Conservation (phyloP, 2,113 vertebrate genomes). For the Globicephala melas region DNA sequence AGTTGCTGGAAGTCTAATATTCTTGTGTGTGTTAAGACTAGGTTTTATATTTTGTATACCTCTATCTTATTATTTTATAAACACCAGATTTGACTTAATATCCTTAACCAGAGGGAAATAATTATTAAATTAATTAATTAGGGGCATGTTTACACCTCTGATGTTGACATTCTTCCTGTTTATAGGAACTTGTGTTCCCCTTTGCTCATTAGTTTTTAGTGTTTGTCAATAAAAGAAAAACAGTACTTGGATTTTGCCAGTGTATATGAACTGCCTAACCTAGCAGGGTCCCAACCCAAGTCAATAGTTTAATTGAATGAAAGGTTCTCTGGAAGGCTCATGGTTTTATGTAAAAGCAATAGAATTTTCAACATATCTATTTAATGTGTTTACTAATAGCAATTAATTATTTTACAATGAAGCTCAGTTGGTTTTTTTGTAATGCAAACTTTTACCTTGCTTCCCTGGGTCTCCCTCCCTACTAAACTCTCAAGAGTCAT, state of each 20-base stretch:
- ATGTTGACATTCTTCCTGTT: slow-evolving; percentile 6
- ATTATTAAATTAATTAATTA: slow-evolving; percentile 24
- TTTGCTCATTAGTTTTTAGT: not conserved
- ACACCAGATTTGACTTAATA: not conserved
- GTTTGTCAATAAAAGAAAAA: not conserved
- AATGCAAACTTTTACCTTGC: not conserved
- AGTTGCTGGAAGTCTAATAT: not conserved
- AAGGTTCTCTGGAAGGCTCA: not conserved
- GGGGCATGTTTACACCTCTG: not conserved
- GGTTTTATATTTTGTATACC: not conserved
- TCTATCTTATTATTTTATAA: not conserved
- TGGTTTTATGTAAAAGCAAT: not conserved
- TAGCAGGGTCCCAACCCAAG: not conserved
- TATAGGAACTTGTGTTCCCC: not conserved
- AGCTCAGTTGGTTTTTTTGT: not conserved
- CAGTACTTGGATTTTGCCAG: not conserved
- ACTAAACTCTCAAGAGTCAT: not conserved
- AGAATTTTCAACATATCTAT: not conserved
- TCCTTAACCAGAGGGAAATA: not conserved
- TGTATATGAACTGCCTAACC: not conserved
- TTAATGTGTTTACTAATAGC: not conserved
- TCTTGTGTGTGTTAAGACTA: not conserved
- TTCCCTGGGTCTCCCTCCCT: not conserved
- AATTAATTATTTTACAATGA: not conserved
- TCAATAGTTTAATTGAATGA: not conserved